Base-by-base conservation (phyloP, 1,140 invertebrate species). In the roundworm (Caenorhabditis elegans) region DNA sequence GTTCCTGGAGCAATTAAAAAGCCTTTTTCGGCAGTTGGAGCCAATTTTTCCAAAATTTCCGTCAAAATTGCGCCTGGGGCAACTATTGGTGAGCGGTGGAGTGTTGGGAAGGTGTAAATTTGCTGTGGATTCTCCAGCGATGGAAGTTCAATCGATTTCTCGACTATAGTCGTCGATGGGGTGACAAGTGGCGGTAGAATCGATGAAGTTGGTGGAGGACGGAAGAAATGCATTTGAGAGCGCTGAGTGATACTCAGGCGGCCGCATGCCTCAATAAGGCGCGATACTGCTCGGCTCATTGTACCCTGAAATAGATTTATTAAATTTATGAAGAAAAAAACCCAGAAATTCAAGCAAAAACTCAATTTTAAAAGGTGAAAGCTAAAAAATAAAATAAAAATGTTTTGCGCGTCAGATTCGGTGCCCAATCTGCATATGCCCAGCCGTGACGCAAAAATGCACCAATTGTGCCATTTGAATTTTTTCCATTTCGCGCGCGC, bases 81-180 rank as follows among this genome's bases (percentile, higher is more conserved):
- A 10, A 49, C 48, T 13, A 84, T 77, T 22, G 65, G 65, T 4
- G 79, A 28, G 6, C 82, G 60, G 34, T 84, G 36, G 36, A 82
- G 34, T 19, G 79, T 84, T 22, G 82, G 82, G 34, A 84, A 79
- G 24, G 82, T 80, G 76, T 84, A 84, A 17, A 84, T 43, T 55
- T 79, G 53, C 26, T 55, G 34, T 28, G 78, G 34, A 65, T 70
- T 79, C 1, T 79, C 55, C 0, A 70, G 55, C 17, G 78, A 19
- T n/a, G 78, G 78, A 4, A 79, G 49, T 0, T 79, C 36, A 8
- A 65, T 70, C 10, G 78, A 47, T 43, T 70, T 39, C 22, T 70
- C 60, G 11, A 39, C 39, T 6, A 70, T 70, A n/a, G 34, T 19
- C 11, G 34, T 10, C 11, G 34, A 13, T 39, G 60, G 60, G 43